A percentile compares a stretch with the other conserved stretches of the same genome.
Evolutionary conservation across 2,888 invertebrate genomes (phyloP).

Genomic region (Fragum whitleyi): DNA sequence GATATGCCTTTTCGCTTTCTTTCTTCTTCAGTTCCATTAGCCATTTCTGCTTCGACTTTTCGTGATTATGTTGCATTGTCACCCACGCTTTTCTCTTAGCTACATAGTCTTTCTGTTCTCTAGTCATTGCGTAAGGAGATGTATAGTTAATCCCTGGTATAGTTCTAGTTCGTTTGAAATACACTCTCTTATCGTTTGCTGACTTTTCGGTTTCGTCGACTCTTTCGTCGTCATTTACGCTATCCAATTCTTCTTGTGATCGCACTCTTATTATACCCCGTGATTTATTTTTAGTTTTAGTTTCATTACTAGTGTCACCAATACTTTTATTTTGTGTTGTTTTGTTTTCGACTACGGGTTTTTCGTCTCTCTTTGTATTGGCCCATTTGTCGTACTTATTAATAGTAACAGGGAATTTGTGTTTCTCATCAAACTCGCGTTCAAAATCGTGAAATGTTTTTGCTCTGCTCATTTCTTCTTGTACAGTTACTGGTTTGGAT

Average conservation of each 20-base stretch:
- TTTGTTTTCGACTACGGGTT: background rate
- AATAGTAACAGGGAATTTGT: background rate
- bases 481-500: background rate
- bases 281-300: background rate
- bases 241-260: conserved; percentile 11
- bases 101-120: conserved; percentile 39
- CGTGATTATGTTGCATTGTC: conserved; percentile 1
- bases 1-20: conserved; percentile 2
- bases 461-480: conserved; percentile 1
- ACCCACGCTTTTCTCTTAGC: conserved; percentile 29
- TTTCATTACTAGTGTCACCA: background rate
- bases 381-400: background rate
- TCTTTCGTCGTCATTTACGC: background rate
- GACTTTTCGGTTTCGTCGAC: background rate
- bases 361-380: background rate
- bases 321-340: background rate
- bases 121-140: conserved; percentile 49
- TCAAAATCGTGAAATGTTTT: conserved; percentile 27
- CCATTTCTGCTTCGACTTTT: conserved; percentile 11
- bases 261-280: background rate
- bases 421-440: conserved; percentile 11
- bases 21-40: conserved; percentile 8
- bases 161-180: conserved; percentile 11
- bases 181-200: background rate
- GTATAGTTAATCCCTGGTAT: conserved; percentile 33